A percentile compares a stretch with the other conserved stretches of the same genome.
phyloP scores from a whole-genome alignment of 1,140 invertebrate genomes.

The Homarus americanus region DNA sequence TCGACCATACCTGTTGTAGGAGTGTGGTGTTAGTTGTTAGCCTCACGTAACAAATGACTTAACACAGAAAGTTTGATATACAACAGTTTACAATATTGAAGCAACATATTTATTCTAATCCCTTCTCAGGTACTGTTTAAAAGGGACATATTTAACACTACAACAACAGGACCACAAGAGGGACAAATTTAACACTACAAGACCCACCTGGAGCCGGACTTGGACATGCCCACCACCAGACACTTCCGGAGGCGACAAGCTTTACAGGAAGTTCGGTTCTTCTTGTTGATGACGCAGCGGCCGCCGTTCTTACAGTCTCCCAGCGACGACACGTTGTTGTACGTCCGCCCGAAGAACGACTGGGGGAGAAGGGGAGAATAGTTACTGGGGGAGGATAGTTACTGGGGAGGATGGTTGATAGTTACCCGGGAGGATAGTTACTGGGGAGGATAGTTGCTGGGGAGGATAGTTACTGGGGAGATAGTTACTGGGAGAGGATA shows the following conservation, averaged over 20 bases:
- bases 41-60: not conserved
- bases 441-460: too few relatives aligned
- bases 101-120: not conserved
- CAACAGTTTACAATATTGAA: not conserved
- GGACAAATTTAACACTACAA: not conserved
- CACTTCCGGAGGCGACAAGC: conserved; percentile 81
- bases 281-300: conserved; percentile 80
- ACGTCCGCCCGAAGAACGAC: conserved; percentile 97
- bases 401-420: too few relatives aligned
- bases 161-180: too few relatives aligned
- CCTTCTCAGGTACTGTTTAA: too few relatives aligned
- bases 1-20: conserved; percentile 31
- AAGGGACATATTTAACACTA: too few relatives aligned
- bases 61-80: not conserved
- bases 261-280: conserved; percentile 81
- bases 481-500: too few relatives aligned
- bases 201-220: conserved; percentile 78
- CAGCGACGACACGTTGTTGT: conserved; percentile 94
- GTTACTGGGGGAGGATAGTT: conserved; percentile 3
- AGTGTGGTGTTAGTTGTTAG: not conserved
- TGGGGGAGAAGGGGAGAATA: conserved; percentile 77
- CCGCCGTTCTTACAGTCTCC: conserved; percentile 81
- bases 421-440: too few relatives aligned
- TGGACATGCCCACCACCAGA: conserved; percentile 81
- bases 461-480: too few relatives aligned